Evolutionary conservation across 2,888 invertebrate species (phyloP), one percentile per base, ranked within the genome.

Genomic region (Drosophila formosana): DNA sequence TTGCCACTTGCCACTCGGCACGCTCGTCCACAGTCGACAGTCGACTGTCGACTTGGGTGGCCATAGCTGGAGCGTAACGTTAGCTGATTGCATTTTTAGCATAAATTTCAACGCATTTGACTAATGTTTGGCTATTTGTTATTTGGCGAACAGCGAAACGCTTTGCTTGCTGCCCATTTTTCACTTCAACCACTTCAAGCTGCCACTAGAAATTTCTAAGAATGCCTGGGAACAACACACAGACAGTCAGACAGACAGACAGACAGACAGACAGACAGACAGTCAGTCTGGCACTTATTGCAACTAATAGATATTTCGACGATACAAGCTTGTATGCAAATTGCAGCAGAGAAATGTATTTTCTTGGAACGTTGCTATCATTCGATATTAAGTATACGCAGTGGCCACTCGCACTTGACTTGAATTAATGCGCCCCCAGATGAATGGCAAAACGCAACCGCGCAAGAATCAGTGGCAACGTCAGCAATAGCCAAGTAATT

Each of bases 71-170:
- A 85, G 81, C 81, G 79, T 71, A 88, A 85, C 88, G 81, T 79
- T 71, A 81, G 72, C 76, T 80, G 85, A 85, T 89, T 85, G 83
- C 82, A 87, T 88, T 87, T 82, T 78, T 82, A 83, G 83, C 88
- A 83, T 89, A 85, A 84, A 87, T 83, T 89, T 89, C 81, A 88
- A 82, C 85, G 85, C 85, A 88, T 81, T 85, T 84, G 84, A 84
- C 84, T 84, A 84, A 84, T 84, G 84, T 85, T 68, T 67, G 66
- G 64, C 78, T 72, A 84, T 84, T 88, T 84, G 85, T 88, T 77
- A 82, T 71, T 80, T 47, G 56, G 56, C 39, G 73, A 55, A 63
- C 49, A 62, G 57, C 52, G 66, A 56, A 65, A 49, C 51, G 65
- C 72, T 62, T 55, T 66, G 68, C 66, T 51, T 60, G 63, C 58